Percentiles rank a stretch among this genome's conserved stretches.
Conservation (phyloP, 2,797 vertebrate genomes). For the Halcyon badia region DNA sequence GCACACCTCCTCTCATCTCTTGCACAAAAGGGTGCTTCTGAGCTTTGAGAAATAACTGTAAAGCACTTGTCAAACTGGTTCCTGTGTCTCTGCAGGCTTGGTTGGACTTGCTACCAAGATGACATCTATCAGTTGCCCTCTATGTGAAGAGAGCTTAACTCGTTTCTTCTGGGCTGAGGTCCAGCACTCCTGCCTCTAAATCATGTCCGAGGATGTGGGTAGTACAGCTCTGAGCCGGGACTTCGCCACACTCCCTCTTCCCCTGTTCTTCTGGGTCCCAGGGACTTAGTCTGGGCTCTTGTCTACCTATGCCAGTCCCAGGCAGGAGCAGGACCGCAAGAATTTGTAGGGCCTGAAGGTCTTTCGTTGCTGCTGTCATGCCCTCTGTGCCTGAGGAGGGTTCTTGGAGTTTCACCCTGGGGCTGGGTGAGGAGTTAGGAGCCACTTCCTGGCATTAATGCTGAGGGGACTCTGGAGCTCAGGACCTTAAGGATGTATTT, state of each 20-base stretch:
- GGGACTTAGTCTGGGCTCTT: background rate
- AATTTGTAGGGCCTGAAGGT: background rate
- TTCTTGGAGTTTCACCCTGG: background rate
- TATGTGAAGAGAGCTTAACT: background rate
- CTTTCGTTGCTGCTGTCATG: background rate
- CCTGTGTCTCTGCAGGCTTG: background rate
- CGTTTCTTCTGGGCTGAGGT: slow-evolving; percentile 31
- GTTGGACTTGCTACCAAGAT: slow-evolving; percentile 28
- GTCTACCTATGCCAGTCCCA: fast-evolving
- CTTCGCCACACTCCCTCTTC: background rate
- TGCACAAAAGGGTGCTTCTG: background rate
- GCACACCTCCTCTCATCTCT: background rate
- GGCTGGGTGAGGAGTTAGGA: background rate
- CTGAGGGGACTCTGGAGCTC: background rate
- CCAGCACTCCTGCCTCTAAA: background rate
- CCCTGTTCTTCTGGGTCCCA: background rate
- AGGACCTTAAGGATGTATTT: background rate
- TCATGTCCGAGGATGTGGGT: background rate
- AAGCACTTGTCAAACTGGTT: background rate
- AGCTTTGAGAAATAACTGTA: background rate
- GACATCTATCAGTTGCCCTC: background rate
- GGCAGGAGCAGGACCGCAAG: background rate
- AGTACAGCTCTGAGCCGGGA: background rate
- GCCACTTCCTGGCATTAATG: background rate
- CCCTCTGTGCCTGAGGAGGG: background rate